phyloP scores from a whole-genome alignment of 2,888 invertebrate species.

The Spilarctia lutea region DNA sequence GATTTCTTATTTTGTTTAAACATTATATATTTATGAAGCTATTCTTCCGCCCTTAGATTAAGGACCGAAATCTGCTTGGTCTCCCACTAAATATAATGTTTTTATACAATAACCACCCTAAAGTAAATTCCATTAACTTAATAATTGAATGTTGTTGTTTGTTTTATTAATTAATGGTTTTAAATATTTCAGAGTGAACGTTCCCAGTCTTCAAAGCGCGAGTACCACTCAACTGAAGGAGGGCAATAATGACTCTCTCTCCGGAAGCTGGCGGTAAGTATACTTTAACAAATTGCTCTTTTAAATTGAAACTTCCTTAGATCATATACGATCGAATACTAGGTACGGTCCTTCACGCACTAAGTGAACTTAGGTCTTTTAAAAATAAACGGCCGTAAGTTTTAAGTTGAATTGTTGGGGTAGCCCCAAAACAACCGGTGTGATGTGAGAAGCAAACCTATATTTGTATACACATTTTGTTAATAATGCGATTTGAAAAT shows the following conservation, averaged over 20 bases:
- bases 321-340: neutral
- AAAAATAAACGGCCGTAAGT: neutral
- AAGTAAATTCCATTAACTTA: neutral
- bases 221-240: slow-evolving; percentile 80
- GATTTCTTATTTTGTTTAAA: neutral
- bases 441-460: neutral
- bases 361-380: neutral
- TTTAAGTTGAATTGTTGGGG: neutral
- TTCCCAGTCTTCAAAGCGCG: slow-evolving; percentile 76
- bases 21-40: no score
- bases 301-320: neutral
- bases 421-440: neutral
- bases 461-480: neutral
- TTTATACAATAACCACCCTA: neutral
- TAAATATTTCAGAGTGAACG: slow-evolving; percentile 66
- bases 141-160: neutral
- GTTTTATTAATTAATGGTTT: neutral
- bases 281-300: neutral
- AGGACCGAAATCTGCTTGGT: neutral
- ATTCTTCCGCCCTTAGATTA: neutral
- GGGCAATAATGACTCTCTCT: slow-evolving; percentile 70
- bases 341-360: neutral
- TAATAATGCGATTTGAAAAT: neutral
- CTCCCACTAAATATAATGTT: no score
- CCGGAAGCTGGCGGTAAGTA: slow-evolving; percentile 79